Evolutionary conservation across 2,888 invertebrate genomes (phyloP).

Genomic region (Diachrysia chrysitis): DNA sequence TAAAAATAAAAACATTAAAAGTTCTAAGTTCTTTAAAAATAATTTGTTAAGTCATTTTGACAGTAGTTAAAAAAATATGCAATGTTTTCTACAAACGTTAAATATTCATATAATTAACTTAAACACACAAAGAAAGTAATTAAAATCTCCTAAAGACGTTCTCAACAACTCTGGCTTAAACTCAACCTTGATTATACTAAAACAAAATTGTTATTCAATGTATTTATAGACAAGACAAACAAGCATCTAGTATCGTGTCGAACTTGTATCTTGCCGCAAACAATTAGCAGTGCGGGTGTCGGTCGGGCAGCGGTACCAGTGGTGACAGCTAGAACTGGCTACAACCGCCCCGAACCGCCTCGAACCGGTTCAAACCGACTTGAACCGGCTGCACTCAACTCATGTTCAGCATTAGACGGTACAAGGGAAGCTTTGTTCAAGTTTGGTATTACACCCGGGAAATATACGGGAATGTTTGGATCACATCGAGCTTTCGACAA

Average conservation of each 20-base stretch:
- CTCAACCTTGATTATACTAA: too few relatives aligned
- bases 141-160: too few relatives aligned
- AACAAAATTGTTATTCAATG: slow-evolving; percentile 1
- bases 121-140: too few relatives aligned
- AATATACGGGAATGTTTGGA: slow-evolving; percentile 73
- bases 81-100: too few relatives aligned
- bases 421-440: slow-evolving; percentile 75
- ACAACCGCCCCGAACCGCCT: slow-evolving; percentile 50
- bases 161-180: too few relatives aligned
- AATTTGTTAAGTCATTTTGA: too few relatives aligned
- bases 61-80: too few relatives aligned
- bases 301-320: slow-evolving; percentile 23
- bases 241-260: slow-evolving; percentile 17
- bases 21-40: neutral
- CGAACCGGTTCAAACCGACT: neutral
- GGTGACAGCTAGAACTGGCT: slow-evolving; percentile 50
- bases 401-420: slow-evolving; percentile 61
- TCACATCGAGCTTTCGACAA: slow-evolving; percentile 63
- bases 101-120: too few relatives aligned
- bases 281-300: slow-evolving; percentile 49
- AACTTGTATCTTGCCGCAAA: slow-evolving; percentile 46
- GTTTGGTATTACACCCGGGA: slow-evolving; percentile 73
- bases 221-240: slow-evolving; percentile 23
- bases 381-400: slow-evolving; percentile 56
- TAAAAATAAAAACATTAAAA: too few relatives aligned